Evolutionary conservation across 1,140 invertebrate genomes (phyloP).

Genomic region (Scaptomyza montana): DNA sequence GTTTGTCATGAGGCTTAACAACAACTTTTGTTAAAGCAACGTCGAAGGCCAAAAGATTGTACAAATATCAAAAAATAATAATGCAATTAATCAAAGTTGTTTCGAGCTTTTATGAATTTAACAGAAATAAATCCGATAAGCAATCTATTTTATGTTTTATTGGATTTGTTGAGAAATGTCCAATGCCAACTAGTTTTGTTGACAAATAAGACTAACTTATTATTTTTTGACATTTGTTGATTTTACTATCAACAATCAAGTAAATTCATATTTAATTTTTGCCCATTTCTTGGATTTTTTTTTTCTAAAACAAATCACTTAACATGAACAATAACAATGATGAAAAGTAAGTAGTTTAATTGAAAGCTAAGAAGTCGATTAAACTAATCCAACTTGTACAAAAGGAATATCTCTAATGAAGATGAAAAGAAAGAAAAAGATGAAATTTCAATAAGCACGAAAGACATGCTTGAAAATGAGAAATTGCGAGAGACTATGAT

Average conservation of each 20-base stretch:
- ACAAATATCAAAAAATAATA: conserved; percentile 18
- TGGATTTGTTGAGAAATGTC: neutral
- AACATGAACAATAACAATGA: conserved; percentile 1
- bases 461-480: neutral
- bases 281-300: neutral
- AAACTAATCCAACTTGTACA: neutral
- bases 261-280: neutral
- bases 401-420: neutral
- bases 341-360: neutral
- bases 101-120: neutral
- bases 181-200: neutral
- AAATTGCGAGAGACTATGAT: too few species aligned
- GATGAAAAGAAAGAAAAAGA: neutral
- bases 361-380: neutral
- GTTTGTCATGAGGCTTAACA: conserved; percentile 50
- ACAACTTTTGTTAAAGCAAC: conserved; percentile 19
- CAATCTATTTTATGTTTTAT: neutral
- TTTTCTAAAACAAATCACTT: neutral
- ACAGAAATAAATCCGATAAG: neutral
- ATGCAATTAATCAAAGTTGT: conserved; percentile 21
- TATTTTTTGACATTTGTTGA: neutral
- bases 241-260: neutral
- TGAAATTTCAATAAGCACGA: neutral
- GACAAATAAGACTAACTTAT: too few species aligned
- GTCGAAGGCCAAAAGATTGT: conserved; percentile 16